Base-by-base conservation (phyloP, 2,888 invertebrate species). In the Drosophila tanythrix region DNA sequence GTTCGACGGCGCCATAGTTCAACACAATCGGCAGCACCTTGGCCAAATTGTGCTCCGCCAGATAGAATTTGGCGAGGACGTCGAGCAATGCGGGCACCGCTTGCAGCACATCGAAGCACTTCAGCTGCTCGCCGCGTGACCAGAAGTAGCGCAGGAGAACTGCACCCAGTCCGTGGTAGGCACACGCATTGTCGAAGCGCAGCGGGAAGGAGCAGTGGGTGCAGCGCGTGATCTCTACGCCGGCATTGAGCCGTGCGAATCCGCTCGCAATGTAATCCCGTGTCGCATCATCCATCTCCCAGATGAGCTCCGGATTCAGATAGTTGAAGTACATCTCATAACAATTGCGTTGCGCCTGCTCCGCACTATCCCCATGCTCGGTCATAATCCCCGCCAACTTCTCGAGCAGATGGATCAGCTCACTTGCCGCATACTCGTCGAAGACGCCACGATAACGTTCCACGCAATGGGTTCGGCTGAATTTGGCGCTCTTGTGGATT, bases 301-400 rank as follows among this genome's bases (percentile, higher is more conserved):
- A 93, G 40, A 93, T 92, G 11, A 93, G 89, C 67, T 93, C 93
- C 15, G 92, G 91, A 70, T 93, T 93, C 57, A 93, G 80, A 82
- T 93, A 93, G 74, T 93, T 91, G 58, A 93, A 93, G 72, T 93
- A 93, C 92, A 93, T 93, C 60, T 92, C 92, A 69, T 90, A 93
- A 74, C 93, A 93, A 70, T 92, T 91, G 57, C 90, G 85, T 48
- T 89, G 91, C 56, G 93, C 91, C 63, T 92, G 90, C n/a, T 89
- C 77, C 38, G 74, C 72, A 33, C 73, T 88, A 59, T 93, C 92
- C 13, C 93, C 93, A 58, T 93, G 89, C 57, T 93, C 93, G 35
- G 89, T 79, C 92, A 93, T 93, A 8, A 93, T 83, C 18, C 76
- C 73, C 21, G 91, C 87, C 18, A 93, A 74, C 70, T 93, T 93